Conservation (phyloP, 64 coral and sea anemone species). For the Dendrophyllia cribrosa region DNA sequence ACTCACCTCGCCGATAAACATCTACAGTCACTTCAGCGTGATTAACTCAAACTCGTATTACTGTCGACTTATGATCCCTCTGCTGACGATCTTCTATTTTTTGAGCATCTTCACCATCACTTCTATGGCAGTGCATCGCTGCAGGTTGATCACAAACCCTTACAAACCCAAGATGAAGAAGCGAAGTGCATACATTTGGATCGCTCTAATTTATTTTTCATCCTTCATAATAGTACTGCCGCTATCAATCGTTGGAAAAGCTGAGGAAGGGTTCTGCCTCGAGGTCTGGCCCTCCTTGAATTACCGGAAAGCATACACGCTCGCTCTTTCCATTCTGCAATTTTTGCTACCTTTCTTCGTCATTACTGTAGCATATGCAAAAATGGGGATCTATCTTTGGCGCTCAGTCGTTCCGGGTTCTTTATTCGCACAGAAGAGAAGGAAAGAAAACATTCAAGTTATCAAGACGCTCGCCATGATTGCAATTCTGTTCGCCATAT, state of each 20-base stretch:
- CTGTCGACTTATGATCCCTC: constrained; percentile 33
- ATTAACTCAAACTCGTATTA: constrained; percentile 3
- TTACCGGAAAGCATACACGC: constrained; percentile 47
- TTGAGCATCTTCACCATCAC: constrained; percentile 67
- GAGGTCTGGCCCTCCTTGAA: constrained; percentile 43
- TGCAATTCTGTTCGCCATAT: constrained; percentile 50
- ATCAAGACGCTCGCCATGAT: constrained; percentile 61
- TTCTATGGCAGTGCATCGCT: constrained; percentile 74
- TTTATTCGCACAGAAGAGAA: background rate
- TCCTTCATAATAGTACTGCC: constrained; percentile 55
- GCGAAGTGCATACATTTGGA: constrained; percentile 6
- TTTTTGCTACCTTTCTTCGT: constrained; percentile 58
- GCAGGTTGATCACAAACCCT: constrained; percentile 70
- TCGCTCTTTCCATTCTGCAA: constrained; percentile 34
- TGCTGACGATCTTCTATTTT: constrained; percentile 44
- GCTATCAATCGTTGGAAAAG: background rate
- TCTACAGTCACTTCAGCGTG: background rate
- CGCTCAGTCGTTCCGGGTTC: background rate
- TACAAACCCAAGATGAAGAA: constrained; percentile 48
- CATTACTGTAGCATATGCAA: constrained; percentile 44
- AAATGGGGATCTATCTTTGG: constrained; percentile 42
- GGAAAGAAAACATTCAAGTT: constrained; percentile 31
- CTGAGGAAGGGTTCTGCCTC: background rate
- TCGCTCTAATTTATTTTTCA: constrained; percentile 44
- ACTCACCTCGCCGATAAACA: constrained; percentile 1